Evolutionary conservation across 2,797 vertebrate species (phyloP).

Genomic region (Podarcis siculus): DNA sequence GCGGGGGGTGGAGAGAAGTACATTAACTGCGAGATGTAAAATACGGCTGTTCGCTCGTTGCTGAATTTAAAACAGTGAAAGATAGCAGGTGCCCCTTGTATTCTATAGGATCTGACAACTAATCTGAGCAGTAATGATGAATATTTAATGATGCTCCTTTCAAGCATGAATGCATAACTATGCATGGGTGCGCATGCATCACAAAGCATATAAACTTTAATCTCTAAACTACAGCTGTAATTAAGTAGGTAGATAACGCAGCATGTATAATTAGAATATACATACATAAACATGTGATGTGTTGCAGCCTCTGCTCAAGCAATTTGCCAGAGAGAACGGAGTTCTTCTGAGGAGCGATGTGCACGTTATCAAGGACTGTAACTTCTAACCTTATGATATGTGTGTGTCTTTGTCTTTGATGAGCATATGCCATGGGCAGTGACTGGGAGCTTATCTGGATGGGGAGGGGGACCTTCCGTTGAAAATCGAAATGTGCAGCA

Average conservation of each 20-base stretch:
- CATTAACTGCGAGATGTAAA: constrained; percentile 40
- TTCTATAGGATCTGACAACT: constrained; percentile 53
- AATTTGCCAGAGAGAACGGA: neutral
- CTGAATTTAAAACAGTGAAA: constrained; percentile 49
- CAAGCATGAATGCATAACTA: constrained; percentile 61
- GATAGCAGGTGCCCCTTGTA: constrained; percentile 46
- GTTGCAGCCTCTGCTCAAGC: constrained; percentile 18
- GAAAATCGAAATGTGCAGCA: neutral
- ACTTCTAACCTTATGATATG: neutral
- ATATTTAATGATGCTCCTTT: constrained; percentile 67
- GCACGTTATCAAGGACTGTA: neutral
- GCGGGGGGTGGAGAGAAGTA: neutral
- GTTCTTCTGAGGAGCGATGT: neutral
- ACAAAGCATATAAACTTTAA: constrained; percentile 63
- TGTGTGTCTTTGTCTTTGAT: neutral
- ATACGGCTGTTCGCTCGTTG: constrained; percentile 39
- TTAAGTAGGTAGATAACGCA: constrained; percentile 36
- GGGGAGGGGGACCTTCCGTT: neutral
- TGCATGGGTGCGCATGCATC: constrained; percentile 52
- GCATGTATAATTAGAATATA: neutral
- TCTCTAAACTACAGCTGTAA: constrained; percentile 62
- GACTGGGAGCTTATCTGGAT: neutral
- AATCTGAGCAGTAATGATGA: constrained; percentile 67
- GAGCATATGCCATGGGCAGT: neutral
- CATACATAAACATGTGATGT: neutral